These are phyloP conservation scores for Tauraco erythrolophus DNA, from an alignment of 2,113 vertebrate species.

Conservation along the genomic window DNA sequence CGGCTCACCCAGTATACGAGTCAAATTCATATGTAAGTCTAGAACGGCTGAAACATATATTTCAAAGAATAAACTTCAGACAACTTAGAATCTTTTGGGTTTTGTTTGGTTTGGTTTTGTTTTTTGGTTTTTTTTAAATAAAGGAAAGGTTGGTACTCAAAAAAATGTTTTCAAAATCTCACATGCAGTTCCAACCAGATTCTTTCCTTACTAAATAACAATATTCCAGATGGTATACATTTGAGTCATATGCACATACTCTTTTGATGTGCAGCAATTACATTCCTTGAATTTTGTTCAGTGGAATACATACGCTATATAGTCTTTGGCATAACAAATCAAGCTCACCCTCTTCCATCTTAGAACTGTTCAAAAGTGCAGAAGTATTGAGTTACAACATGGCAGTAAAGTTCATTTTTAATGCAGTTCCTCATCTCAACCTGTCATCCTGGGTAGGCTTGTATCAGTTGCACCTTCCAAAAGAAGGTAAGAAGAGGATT, in stretches of 20 bases:
- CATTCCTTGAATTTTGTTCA: background rate
- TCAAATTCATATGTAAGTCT: background rate
- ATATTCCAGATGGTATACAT: background rate
- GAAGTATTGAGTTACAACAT: background rate
- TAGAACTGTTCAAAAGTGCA: background rate
- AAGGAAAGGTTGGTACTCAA: background rate
- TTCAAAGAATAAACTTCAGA: background rate
- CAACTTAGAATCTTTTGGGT: fast-evolving
- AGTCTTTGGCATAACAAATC: background rate
- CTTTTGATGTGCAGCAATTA: background rate
- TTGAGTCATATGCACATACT: background rate
- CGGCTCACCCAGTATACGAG: background rate
- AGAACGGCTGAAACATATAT: background rate
- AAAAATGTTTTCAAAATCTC: background rate
- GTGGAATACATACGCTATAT: background rate
- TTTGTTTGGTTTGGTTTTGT: too few relatives aligned
- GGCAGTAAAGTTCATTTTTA: background rate
- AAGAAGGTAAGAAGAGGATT: background rate
- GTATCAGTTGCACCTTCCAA: background rate
- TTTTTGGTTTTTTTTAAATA: background rate
- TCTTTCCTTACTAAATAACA: background rate
- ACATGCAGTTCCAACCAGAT: background rate
- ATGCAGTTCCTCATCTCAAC: background rate
- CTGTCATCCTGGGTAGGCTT: background rate
- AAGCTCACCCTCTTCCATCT: background rate